Conservation (phyloP, 2,797 vertebrate genomes). For the Sebastes paucispinis region DNA sequence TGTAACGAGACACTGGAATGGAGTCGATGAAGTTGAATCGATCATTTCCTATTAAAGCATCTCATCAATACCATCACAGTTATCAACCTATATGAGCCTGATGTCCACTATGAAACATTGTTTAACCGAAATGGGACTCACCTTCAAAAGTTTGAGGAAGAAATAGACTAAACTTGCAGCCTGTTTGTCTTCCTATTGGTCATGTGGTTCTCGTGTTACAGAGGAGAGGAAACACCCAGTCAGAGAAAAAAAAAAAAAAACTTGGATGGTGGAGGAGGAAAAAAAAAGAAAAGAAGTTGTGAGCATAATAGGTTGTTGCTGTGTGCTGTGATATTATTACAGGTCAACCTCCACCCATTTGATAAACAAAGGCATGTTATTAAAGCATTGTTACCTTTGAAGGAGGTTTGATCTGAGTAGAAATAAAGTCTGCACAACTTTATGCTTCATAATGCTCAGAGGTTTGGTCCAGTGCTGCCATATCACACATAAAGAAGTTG, state of each 20-base stretch:
- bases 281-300: background rate
- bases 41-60: background rate
- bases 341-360: slow-evolving; percentile 39
- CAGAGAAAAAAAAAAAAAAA: background rate
- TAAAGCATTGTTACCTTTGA: background rate
- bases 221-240: slow-evolving; percentile 54
- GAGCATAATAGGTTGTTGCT: slow-evolving; percentile 6
- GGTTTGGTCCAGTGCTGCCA: no score
- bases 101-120: background rate
- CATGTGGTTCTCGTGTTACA: slow-evolving; percentile 57
- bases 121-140: slow-evolving; percentile 62
- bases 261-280: background rate
- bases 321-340: background rate
- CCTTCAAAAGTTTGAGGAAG: slow-evolving; percentile 67
- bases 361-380: slow-evolving; percentile 20
- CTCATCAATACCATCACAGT: background rate
- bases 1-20: background rate
- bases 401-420: background rate
- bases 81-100: background rate
- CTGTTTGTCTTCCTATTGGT: slow-evolving; percentile 58
- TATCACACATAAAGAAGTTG: fast-evolving
- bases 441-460: no score
- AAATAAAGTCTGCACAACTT: background rate
- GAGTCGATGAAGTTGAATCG: slow-evolving; percentile 2
- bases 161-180: slow-evolving; percentile 16